These are phyloP conservation scores for Asbolus verrucosus DNA, from an alignment of 1,140 invertebrate genomes.

Conservation along the genomic window DNA sequence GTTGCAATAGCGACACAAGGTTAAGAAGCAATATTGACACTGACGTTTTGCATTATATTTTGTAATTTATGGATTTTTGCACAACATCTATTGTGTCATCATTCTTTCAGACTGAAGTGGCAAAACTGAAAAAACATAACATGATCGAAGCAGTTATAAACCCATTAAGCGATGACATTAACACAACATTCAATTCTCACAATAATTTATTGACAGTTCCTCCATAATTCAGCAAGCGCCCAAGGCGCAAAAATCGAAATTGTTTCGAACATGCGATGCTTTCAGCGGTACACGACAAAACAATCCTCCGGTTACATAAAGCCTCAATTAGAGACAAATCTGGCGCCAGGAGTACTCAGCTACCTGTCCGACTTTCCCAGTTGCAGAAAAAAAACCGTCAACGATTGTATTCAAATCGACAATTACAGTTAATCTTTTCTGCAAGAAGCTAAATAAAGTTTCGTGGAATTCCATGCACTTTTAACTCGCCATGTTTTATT, in stretches of 20 bases:
- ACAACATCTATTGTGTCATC: constrained; percentile 14
- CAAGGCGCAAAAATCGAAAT: neutral
- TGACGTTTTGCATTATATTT: neutral
- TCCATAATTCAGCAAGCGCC: too few species aligned
- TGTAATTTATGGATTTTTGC: constrained; percentile 7
- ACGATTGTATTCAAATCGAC: constrained; percentile 4
- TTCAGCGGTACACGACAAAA: neutral
- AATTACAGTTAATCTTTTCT: constrained; percentile 33
- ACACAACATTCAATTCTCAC: too few species aligned
- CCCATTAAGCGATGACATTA: neutral
- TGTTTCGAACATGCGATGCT: too few species aligned
- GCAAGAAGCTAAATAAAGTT: constrained; percentile 2
- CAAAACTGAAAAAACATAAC: constrained; percentile 5
- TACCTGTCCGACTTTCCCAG: constrained; percentile 21
- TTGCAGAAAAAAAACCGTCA: constrained; percentile 22
- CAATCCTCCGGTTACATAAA: constrained; percentile 31
- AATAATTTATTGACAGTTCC: too few species aligned
- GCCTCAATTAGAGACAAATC: constrained; percentile 21
- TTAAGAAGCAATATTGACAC: constrained; percentile 15
- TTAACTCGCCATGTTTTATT: constrained; percentile 15
- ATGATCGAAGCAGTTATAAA: constrained; percentile 14
- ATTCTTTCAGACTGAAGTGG: too few species aligned
- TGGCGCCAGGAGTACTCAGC: constrained; percentile 26
- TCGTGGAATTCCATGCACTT: neutral
- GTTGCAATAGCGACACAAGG: constrained; percentile 14